These are phyloP conservation scores for Lasiommata megera DNA, from an alignment of 2,888 invertebrate genomes.

Conservation along the genomic window DNA sequence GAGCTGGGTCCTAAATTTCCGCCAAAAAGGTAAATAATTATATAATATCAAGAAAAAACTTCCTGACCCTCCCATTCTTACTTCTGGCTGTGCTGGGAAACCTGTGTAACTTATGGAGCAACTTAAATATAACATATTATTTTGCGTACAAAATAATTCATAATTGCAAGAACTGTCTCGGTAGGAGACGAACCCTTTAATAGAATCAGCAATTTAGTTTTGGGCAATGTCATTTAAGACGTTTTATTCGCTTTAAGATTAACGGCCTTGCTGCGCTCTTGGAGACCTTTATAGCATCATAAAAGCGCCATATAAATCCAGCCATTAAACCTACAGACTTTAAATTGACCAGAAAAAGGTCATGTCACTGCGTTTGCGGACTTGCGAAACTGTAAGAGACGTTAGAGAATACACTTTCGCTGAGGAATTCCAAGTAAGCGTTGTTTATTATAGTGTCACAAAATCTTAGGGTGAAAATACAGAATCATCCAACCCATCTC, in stretches of 20 bases:
- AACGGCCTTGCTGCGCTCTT: slow-evolving; percentile 64
- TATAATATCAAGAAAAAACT: too few relatives aligned
- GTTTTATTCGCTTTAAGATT: slow-evolving; percentile 65
- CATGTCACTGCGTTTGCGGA: slow-evolving; percentile 37
- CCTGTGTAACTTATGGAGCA: too few relatives aligned
- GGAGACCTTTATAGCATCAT: slow-evolving; percentile 69
- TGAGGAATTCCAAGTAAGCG: not conserved
- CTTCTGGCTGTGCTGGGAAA: too few relatives aligned
- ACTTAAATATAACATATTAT: too few relatives aligned
- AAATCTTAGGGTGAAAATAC: too few relatives aligned
- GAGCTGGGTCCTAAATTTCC: too few relatives aligned
- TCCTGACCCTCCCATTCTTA: too few relatives aligned
- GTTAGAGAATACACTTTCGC: slow-evolving; percentile 2
- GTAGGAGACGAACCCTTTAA: slow-evolving; percentile 17
- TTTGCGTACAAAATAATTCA: too few relatives aligned
- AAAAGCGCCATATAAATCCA: slow-evolving; percentile 69
- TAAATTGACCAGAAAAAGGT: slow-evolving; percentile 73
- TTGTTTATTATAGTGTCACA: too few relatives aligned
- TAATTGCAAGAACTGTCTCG: not conserved
- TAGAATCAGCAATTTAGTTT: slow-evolving; percentile 29
- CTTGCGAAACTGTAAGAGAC: slow-evolving; percentile 19
- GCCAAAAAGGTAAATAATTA: too few relatives aligned
- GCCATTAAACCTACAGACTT: slow-evolving; percentile 62
- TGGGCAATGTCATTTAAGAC: slow-evolving; percentile 32
- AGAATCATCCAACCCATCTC: too few relatives aligned